Percentiles rank a stretch among this genome's conserved stretches.
Evolutionary conservation across 2,113 vertebrate species (phyloP).

Genomic region (Chionomys nivalis): DNA sequence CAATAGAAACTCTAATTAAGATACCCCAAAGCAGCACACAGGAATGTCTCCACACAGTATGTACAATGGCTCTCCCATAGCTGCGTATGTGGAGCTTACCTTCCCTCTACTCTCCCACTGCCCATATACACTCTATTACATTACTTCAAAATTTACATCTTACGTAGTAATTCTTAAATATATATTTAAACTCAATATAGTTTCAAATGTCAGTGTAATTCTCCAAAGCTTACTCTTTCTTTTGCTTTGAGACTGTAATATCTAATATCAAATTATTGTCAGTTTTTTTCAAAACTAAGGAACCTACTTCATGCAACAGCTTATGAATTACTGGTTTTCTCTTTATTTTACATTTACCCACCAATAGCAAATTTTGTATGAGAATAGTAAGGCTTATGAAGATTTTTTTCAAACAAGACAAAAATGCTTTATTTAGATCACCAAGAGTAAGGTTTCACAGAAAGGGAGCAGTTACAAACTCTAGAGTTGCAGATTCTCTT

Average conservation of each 20-base stretch:
- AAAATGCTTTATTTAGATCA: slow-evolving; percentile 63
- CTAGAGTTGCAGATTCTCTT: slow-evolving; percentile 26
- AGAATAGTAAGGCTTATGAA: background rate
- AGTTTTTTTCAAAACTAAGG: slow-evolving; percentile 43
- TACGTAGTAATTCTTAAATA: slow-evolving; percentile 46
- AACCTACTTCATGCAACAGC: background rate
- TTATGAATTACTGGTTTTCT: slow-evolving; percentile 23
- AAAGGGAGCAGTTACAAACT: slow-evolving; percentile 39
- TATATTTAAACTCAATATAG: slow-evolving; percentile 47
- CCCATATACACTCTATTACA: no score
- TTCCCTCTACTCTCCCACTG: no score
- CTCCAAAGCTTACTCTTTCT: background rate
- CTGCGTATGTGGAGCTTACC: no score
- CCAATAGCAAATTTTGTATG: background rate
- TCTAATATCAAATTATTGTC: background rate
- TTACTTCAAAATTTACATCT: background rate
- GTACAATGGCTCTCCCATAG: no score
- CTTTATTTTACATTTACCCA: slow-evolving; percentile 20
- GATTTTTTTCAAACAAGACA: slow-evolving; percentile 50
- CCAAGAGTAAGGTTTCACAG: slow-evolving; percentile 58
- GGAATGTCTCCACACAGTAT: no score
- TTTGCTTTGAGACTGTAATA: slow-evolving; percentile 35
- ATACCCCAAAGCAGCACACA: no score
- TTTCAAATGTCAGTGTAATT: slow-evolving; percentile 47
- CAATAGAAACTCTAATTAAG: no score